These are phyloP conservation scores for Pseudochaenichthys georgianus DNA, from an alignment of 2,797 vertebrate species.

Conservation along the genomic window DNA sequence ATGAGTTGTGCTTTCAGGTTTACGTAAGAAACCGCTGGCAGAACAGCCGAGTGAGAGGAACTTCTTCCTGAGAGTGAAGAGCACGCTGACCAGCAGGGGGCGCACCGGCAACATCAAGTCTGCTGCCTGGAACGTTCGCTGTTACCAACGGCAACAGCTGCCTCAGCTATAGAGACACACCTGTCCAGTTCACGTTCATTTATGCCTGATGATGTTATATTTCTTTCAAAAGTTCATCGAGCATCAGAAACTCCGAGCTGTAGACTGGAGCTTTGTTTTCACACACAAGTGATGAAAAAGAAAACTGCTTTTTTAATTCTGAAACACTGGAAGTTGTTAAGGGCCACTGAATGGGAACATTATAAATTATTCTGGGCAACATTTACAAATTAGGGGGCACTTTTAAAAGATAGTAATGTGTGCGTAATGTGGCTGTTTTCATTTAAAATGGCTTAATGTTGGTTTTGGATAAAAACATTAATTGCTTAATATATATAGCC, in stretches of 20 bases:
- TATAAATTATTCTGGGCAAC: too few relatives aligned
- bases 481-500: too few relatives aligned
- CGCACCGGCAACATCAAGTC: slow-evolving; percentile 92
- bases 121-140: slow-evolving; percentile 89
- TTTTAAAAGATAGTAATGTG: too few relatives aligned
- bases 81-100: slow-evolving; percentile 89
- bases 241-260: not conserved
- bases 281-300: not conserved
- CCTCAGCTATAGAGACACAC: not conserved
- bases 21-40: slow-evolving; percentile 74
- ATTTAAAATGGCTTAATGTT: too few relatives aligned
- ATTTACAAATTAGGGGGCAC: too few relatives aligned
- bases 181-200: not conserved
- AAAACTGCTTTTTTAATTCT: too few relatives aligned
- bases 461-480: too few relatives aligned
- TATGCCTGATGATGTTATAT: too few relatives aligned
- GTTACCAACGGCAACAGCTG: too few relatives aligned
- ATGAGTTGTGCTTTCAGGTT: slow-evolving; percentile 63
- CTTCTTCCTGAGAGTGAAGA: slow-evolving; percentile 92
- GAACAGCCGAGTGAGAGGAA: slow-evolving; percentile 73
- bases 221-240: not conserved
- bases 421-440: too few relatives aligned
- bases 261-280: not conserved
- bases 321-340: too few relatives aligned
- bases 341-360: not conserved